Conservation (phyloP, 2,113 vertebrate genomes). For the Austrofundulus limnaeus region DNA sequence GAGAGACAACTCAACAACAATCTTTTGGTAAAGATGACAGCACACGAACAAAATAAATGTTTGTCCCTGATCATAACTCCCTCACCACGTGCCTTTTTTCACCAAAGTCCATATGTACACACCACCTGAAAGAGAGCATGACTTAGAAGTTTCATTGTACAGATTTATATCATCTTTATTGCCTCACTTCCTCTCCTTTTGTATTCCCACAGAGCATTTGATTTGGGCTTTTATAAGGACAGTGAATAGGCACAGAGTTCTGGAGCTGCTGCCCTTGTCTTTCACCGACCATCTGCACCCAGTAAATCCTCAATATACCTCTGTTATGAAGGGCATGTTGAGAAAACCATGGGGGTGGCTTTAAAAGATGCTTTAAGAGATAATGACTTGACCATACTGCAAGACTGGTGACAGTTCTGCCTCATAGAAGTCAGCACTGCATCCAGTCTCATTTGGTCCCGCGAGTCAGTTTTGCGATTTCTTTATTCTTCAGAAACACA, state of each 20-base stretch:
- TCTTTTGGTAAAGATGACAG: neutral
- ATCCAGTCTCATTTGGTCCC: conserved; percentile 46
- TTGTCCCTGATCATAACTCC: conserved; percentile 19
- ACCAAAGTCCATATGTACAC: conserved; percentile 34
- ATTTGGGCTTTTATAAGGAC: conserved; percentile 66
- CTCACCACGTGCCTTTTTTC: conserved; percentile 45
- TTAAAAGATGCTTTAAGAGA: conserved; percentile 70
- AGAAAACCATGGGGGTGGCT: conserved; percentile 65
- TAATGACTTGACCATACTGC: conserved; percentile 72
- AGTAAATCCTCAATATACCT: conserved; percentile 71
- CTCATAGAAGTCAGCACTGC: conserved; percentile 39
- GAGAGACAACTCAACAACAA: neutral
- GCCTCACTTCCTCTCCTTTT: conserved; percentile 45
- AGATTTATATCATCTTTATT: conserved; percentile 63
- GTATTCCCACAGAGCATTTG: conserved; percentile 63
- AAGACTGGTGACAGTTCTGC: conserved; percentile 58
- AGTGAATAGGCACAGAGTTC: conserved; percentile 44
- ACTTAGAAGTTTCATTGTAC: conserved; percentile 57
- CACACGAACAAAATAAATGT: neutral
- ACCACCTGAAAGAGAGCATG: conserved; percentile 52
- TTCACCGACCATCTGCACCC: conserved; percentile 68
- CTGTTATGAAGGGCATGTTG: conserved; percentile 68
- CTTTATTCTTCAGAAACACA: conserved; percentile 34
- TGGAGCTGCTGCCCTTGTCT: conserved; percentile 45
- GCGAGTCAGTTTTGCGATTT: conserved; percentile 25